Evolutionary conservation across 2,797 vertebrate species (phyloP).

Genomic region (Glossophaga mutica): DNA sequence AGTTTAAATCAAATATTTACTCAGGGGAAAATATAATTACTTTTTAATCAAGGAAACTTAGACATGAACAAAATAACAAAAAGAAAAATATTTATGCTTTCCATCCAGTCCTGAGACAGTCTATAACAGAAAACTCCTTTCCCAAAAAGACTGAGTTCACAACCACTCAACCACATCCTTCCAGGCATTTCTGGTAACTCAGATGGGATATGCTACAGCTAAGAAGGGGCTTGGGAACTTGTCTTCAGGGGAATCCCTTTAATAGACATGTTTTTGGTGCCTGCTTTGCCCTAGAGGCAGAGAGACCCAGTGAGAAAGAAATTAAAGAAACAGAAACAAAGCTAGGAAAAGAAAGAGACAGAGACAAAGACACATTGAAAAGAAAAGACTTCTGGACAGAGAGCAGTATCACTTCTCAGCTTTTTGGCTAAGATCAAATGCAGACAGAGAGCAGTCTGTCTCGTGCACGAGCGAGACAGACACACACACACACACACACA

Average conservation of each 20-base stretch:
- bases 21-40: constrained; percentile 16
- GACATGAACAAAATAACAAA: constrained; percentile 45
- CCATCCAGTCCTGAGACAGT: background rate
- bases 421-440: background rate
- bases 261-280: background rate
- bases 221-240: background rate
- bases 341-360: background rate
- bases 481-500: rapidly evolving
- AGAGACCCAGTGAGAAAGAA: background rate
- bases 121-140: background rate
- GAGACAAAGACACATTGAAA: background rate
- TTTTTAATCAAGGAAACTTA: constrained; percentile 58
- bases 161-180: background rate
- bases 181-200: background rate
- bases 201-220: background rate
- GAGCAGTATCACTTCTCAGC: background rate
- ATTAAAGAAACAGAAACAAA: background rate
- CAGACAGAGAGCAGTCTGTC: background rate
- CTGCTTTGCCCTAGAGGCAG: background rate
- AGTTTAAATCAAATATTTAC: constrained; percentile 50
- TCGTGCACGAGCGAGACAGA: too few species aligned
- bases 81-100: constrained; percentile 20
- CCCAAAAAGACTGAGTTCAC: background rate
- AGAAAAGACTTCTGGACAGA: background rate
- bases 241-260: background rate